These are phyloP conservation scores for Carterocephalus palaemon DNA, from an alignment of 2,888 invertebrate species.

Conservation along the genomic window DNA sequence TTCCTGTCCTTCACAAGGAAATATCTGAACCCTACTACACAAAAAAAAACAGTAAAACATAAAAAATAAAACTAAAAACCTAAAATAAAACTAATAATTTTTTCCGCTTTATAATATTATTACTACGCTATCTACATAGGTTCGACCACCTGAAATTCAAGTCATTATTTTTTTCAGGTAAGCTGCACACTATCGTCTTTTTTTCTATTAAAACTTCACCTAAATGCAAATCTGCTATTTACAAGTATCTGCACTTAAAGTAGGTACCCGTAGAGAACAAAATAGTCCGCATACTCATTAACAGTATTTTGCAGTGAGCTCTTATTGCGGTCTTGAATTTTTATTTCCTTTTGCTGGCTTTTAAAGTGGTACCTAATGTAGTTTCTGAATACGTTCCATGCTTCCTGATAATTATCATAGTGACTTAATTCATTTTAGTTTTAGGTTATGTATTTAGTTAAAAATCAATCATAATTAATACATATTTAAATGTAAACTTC, in stretches of 20 bases:
- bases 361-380: conserved; percentile 15
- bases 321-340: conserved; percentile 25
- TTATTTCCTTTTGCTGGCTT: conserved; percentile 22
- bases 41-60: no score
- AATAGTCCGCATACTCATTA: conserved; percentile 25
- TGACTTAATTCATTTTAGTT: no score
- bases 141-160: not conserved
- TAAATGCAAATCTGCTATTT: conserved; percentile 23
- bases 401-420: conserved; percentile 11
- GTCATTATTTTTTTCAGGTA: not conserved
- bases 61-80: no score
- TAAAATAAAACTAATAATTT: no score
- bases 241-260: conserved; percentile 25
- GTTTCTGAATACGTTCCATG: conserved; percentile 10
- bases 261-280: conserved; percentile 18
- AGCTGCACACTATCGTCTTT: not conserved
- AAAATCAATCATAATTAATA: no score
- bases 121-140: no score
- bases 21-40: no score
- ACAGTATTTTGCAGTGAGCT: conserved; percentile 24
- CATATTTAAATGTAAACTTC: no score
- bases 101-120: no score
- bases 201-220: conserved; percentile 9
- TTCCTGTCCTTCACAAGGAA: no score
- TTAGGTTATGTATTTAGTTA: no score